Evolutionary conservation across 2,888 invertebrate genomes (phyloP), one percentile per base, ranked within the genome.

Genomic region (Lycia hirtaria): DNA sequence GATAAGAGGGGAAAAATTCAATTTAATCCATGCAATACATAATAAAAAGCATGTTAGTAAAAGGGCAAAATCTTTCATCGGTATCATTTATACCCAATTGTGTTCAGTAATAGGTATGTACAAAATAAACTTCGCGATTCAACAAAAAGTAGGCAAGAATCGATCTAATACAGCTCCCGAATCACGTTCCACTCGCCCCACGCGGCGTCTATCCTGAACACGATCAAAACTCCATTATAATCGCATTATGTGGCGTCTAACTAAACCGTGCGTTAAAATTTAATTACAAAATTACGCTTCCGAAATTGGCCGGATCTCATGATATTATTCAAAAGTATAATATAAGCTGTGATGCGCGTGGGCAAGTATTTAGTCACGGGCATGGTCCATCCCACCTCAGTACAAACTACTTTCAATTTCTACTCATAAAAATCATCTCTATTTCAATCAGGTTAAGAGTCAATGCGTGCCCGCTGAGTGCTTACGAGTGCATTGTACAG

Each of bases 281-380:
- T 81, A 87, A 86, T 87, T 83, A 84, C 71, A 74, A 77, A 78
- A 75, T 71, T 73, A 75, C 73, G 83, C 86, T 86, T 79, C 85
- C 76, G 83, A 77, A 80, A 79, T 75, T 74, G 70, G 69, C 71
- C 53, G 69, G 72, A 67, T 69, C 68, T 67, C 64, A 62, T 75
- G 78, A 71, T 75, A 80, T 80, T 80, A 84, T 81, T 85, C 76
- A 75, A 80, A 75, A 76, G 75, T 78, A 79, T 81, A 49, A 20
- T 49, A 49, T 58, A 82, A 81, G 78, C 75, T 75, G 75, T 78
- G 78, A 81, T 83, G 83, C 78, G 85, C 87, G 89, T 88, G 87
- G 88, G 88, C 81, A 75, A 73, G 77, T 81, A 83, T 87, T 89
- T 87, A 88, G 88, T 87, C 85, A 88, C 80, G 87, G 87, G 69